These are phyloP conservation scores for Pristionchus exspectatus DNA, from an alignment of 2,888 invertebrate species.

Conservation along the genomic window DNA sequence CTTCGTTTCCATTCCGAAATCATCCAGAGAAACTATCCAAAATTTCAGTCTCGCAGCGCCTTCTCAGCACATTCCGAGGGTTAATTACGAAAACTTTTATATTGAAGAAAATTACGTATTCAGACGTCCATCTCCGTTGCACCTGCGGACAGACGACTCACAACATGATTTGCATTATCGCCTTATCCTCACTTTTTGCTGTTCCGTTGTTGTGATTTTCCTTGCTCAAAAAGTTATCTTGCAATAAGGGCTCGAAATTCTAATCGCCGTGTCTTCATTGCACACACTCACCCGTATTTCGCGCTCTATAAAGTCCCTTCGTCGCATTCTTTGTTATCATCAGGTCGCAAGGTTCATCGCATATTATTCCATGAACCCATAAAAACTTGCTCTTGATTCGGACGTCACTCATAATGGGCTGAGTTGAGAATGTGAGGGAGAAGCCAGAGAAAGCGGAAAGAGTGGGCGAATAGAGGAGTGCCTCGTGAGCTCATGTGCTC, in stretches of 20 bases:
- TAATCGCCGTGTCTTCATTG: too few relatives aligned
- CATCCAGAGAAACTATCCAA: neutral
- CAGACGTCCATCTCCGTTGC: neutral
- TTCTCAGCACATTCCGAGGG: neutral
- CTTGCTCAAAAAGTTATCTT: neutral
- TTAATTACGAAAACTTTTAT: neutral
- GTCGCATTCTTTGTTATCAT: neutral
- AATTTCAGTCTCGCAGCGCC: conserved; percentile 20
- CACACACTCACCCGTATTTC: too few relatives aligned
- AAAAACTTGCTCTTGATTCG: conserved; percentile 1
- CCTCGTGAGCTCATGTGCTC: neutral
- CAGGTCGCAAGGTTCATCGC: neutral
- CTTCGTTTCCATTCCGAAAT: conserved; percentile 7
- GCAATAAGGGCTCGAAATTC: too few relatives aligned
- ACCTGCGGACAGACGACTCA: neutral
- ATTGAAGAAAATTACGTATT: neutral
- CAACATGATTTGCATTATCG: neutral
- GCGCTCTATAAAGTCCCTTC: too few relatives aligned
- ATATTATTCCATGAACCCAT: neutral
- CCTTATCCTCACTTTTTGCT: neutral
- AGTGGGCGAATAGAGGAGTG: neutral
- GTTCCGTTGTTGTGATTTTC: neutral
- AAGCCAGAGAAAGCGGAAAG: neutral
- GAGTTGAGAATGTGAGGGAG: neutral
- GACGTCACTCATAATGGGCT: neutral